Base-by-base conservation (phyloP, 2,113 vertebrate genomes). In the Fulica atra region DNA sequence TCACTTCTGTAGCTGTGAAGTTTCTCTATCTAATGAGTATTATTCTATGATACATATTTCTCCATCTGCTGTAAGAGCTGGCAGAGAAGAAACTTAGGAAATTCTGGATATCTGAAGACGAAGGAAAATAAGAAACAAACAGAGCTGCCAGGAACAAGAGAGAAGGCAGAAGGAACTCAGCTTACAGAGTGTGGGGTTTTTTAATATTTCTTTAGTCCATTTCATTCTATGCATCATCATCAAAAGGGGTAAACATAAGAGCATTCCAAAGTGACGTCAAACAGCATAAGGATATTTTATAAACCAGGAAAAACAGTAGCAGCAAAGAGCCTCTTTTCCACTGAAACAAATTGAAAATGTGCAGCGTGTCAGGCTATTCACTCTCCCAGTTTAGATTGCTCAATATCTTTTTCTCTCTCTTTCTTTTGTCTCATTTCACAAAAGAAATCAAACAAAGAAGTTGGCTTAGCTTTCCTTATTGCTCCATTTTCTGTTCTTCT, bases 401-500 rank as follows among this genome's bases (percentile, higher is more conserved):
- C 76, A 48, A 31, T 88, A 70, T 87, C 36, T 76, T 63, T 86
- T 51, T 60, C 24, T 80, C 26, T 91, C 11, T 50, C 9, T 68
- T 66, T 65, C 50, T 64, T 91, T 91, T 50, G 50, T 81, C 51
- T 88, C 44, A 63, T 82, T 86, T 88, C 77, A 74, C 80, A 95
- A 95, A 77, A 89, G 73, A 95, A 78, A 86, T 74, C 31, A 68
- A 73, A 85, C 17, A 92, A 90, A 85, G 64, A 80, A 66, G 10
- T 56, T 91, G 79, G 25, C 65, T 90, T 90, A 77, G 35, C 38
- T 81, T 91, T 82, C 46, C 59, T 89, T 85, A 61, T 65, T 84
- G 65, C 40, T 95, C 33, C 10, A 44, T 73, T 94, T 95, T 94
- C 46, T 60, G 26, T 60, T 80, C 81, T 83, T 90, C 86, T 89